Evolutionary conservation across 2,888 invertebrate species (phyloP).

Genomic region (Hydriomena furcata): DNA sequence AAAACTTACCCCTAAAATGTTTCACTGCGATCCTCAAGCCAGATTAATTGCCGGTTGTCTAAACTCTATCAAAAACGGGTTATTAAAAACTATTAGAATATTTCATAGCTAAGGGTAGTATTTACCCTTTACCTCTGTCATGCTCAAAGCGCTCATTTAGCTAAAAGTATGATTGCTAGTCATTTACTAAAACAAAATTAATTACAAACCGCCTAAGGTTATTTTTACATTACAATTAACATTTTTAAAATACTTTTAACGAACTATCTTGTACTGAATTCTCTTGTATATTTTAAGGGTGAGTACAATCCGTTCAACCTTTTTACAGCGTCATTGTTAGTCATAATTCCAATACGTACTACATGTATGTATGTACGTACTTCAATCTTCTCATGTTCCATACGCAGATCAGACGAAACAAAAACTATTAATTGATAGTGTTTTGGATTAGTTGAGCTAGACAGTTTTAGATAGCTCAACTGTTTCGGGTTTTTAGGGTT

Average conservation of each 20-base stretch:
- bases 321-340: too few species aligned
- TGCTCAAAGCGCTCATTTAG: conserved; percentile 65
- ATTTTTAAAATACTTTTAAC: not conserved
- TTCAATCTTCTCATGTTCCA: too few species aligned
- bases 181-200: conserved; percentile 55
- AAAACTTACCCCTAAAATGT: conserved; percentile 7
- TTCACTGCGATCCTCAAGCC: conserved; percentile 41
- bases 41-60: conserved; percentile 75
- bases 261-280: too few species aligned
- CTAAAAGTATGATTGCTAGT: conserved; percentile 71
- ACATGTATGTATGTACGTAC: too few species aligned
- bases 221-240: conserved; percentile 22
- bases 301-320: too few species aligned
- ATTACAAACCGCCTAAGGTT: conserved; percentile 42
- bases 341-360: too few species aligned
- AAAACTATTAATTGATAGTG: too few species aligned
- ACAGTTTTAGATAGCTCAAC: too few species aligned
- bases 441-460: too few species aligned
- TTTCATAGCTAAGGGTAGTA: conserved; percentile 61
- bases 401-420: too few species aligned
- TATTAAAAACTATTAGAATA: conserved; percentile 80
- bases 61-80: conserved; percentile 63
- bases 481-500: too few species aligned
- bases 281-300: too few species aligned
- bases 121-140: conserved; percentile 56